These are phyloP conservation scores for Maniola hyperantus DNA, from an alignment of 2,888 invertebrate genomes.

Conservation along the genomic window DNA sequence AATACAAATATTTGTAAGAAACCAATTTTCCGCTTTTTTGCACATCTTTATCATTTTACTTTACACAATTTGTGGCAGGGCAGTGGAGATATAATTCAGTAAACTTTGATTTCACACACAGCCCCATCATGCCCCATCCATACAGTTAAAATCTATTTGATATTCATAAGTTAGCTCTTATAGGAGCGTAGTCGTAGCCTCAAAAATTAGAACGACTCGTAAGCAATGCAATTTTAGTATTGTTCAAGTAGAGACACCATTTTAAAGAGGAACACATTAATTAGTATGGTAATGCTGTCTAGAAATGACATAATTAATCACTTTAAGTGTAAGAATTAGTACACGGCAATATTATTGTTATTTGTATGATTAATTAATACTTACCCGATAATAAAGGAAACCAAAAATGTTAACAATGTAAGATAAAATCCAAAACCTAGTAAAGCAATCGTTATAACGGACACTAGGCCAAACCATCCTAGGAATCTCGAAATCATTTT, in stretches of 20 bases:
- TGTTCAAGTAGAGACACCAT: neutral
- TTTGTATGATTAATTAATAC: constrained; percentile 39
- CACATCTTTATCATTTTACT: neutral
- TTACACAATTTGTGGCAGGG: neutral
- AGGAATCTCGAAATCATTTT: constrained; percentile 59
- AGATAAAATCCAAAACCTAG: constrained; percentile 71
- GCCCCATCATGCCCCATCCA: neutral
- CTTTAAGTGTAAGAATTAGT: neutral
- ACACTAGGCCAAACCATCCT: constrained; percentile 70
- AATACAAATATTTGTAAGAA: neutral
- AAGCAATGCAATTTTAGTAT: neutral
- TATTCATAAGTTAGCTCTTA: neutral
- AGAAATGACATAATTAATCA: neutral
- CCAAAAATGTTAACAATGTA: constrained; percentile 62
- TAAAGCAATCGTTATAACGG: constrained; percentile 67
- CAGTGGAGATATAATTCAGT: neutral
- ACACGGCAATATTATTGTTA: neutral
- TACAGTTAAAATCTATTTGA: neutral
- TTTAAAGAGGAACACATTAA: neutral
- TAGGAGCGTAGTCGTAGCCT: neutral
- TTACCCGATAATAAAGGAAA: constrained; percentile 74
- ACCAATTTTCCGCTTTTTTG: neutral
- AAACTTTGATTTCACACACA: neutral
- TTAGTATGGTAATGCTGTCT: neutral
- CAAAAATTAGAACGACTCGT: neutral